Percentiles rank a stretch among this genome's conserved stretches.
These are phyloP conservation scores for Hystrix brachyura DNA, from an alignment of 2,113 vertebrate genomes.

Conservation along the genomic window DNA sequence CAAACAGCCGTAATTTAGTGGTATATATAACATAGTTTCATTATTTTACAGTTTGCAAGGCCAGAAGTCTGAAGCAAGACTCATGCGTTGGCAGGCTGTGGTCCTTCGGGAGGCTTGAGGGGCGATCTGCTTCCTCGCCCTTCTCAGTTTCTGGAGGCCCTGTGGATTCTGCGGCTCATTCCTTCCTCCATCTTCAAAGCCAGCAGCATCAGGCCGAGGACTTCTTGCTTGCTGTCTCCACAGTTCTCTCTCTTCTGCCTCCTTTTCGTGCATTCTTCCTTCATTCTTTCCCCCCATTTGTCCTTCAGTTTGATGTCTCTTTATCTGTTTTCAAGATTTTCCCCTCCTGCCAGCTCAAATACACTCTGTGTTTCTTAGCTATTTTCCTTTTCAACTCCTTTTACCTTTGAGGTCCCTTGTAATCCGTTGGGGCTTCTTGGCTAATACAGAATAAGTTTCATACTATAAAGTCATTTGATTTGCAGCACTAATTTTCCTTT, in stretches of 20 bases:
- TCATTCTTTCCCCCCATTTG: not conserved
- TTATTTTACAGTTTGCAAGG: not conserved
- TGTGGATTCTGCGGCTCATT: not conserved
- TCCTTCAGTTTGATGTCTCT: not conserved
- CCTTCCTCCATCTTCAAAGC: not conserved
- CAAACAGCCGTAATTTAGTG: not conserved
- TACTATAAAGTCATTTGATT: not conserved
- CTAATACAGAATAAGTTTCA: not conserved
- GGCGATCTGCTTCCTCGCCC: not conserved
- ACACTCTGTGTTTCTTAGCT: not conserved
- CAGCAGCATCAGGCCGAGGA: not conserved
- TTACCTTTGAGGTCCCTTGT: not conserved
- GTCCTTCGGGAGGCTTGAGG: not conserved
- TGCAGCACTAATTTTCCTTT: not conserved
- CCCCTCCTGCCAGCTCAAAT: not conserved
- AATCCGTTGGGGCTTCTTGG: not conserved
- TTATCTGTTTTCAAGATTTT: not conserved
- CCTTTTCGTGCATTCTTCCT: not conserved
- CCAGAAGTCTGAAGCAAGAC: not conserved
- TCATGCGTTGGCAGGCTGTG: not conserved
- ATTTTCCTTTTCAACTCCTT: conserved; percentile 34
- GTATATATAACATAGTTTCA: not conserved
- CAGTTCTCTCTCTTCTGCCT: not conserved
- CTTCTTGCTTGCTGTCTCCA: not conserved
- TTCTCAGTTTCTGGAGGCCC: conserved; percentile 15